Conservation (phyloP, 2,797 vertebrate species). For the Cossypha niveicapilla region DNA sequence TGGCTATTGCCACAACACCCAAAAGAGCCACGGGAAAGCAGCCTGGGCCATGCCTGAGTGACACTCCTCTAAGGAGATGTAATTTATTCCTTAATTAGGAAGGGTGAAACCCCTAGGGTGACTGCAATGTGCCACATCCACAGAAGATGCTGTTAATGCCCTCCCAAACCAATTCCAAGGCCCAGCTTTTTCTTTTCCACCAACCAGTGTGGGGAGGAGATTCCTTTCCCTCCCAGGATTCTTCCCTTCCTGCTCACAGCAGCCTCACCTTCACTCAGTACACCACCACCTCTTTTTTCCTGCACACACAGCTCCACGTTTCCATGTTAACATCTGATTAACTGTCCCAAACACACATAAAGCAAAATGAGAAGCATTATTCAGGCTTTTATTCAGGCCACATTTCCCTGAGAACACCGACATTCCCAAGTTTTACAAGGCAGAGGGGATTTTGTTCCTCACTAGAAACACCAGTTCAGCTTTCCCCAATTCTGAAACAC, state of each 20-base stretch:
- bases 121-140: not conserved
- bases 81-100: not conserved
- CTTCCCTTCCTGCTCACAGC: not conserved
- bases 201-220: fast-evolving
- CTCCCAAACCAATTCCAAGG: not conserved
- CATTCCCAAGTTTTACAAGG: not conserved
- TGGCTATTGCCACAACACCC: not conserved
- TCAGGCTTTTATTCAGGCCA: not conserved
- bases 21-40: not conserved
- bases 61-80: no score
- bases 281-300: not conserved
- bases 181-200: not conserved
- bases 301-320: not conserved
- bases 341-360: not conserved
- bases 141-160: not conserved
- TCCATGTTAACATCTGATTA: not conserved
- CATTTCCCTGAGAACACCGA: not conserved
- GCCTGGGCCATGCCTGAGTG: not conserved
- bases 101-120: not conserved
- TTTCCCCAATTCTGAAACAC: not conserved
- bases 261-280: not conserved
- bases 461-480: not conserved
- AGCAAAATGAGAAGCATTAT: not conserved
- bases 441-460: not conserved
- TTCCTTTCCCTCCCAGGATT: not conserved